These are phyloP conservation scores for Meloidogyne hapla DNA, from an alignment of 1,140 invertebrate species.

Conservation along the genomic window DNA sequence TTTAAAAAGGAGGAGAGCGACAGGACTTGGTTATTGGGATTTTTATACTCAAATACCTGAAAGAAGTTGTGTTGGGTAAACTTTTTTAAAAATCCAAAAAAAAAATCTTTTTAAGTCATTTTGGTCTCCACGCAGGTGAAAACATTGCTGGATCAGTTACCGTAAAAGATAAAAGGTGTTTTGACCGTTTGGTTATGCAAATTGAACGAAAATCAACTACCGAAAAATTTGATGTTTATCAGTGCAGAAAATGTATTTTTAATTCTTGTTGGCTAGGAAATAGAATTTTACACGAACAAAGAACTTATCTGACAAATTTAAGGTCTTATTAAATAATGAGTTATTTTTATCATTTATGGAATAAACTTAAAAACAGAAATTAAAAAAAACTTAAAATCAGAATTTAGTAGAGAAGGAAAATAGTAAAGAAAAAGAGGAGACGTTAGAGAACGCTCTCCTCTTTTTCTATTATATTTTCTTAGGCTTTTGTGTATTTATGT, in stretches of 20 bases:
- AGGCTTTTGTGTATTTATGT: too few relatives aligned
- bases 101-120: conserved; percentile 50
- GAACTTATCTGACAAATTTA: conserved; percentile 61
- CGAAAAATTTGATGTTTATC: conserved; percentile 61
- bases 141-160: conserved; percentile 62
- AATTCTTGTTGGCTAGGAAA: conserved; percentile 62
- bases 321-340: conserved; percentile 53
- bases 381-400: not conserved
- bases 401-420: too few relatives aligned
- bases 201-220: conserved; percentile 61
- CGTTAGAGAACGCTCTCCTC: too few relatives aligned
- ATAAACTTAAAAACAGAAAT: not conserved
- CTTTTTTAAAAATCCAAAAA: not conserved
- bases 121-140: conserved; percentile 61
- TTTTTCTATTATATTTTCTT: too few relatives aligned
- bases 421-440: too few relatives aligned
- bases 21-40: conserved; percentile 60
- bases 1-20: conserved; percentile 45
- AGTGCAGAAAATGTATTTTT: conserved; percentile 63
- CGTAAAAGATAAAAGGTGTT: conserved; percentile 63
- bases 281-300: conserved; percentile 48
- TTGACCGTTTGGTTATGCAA: conserved; percentile 61
- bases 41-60: conserved; percentile 64
- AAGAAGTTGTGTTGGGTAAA: conserved; percentile 59
- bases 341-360: too few relatives aligned